A percentile compares a stretch with the other conserved stretches of the same genome.
These are phyloP conservation scores for Aurelia aurita complex sp. Pacific DNA, from an alignment of 30 jellyfish, hydroid and myxozoan genomes.

Conservation along the genomic window DNA sequence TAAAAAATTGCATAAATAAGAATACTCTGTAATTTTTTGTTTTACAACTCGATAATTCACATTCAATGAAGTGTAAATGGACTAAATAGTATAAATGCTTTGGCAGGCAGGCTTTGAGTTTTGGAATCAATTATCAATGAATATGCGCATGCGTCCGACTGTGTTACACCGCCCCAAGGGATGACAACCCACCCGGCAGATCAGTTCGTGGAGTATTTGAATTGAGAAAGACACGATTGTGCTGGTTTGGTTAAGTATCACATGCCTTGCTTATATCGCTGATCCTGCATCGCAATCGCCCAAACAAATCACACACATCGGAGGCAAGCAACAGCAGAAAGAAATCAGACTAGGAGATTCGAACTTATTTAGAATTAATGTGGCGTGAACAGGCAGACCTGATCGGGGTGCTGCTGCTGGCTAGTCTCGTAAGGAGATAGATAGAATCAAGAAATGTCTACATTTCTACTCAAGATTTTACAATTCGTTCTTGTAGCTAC, in stretches of 20 bases:
- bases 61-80: conserved; percentile 20
- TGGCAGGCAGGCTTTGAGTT: conserved; percentile 1
- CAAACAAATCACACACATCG: too few species aligned
- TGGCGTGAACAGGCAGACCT: conserved; percentile 44
- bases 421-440: conserved; percentile 50
- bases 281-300: too few species aligned
- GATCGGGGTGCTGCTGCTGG: conserved; percentile 34
- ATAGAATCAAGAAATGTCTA: conserved; percentile 16
- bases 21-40: conserved; percentile 57
- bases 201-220: conserved; percentile 39
- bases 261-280: background rate
- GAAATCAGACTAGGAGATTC: too few species aligned
- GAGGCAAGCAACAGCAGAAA: background rate
- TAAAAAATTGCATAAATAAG: conserved; percentile 33
- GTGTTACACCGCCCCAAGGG: conserved; percentile 83
- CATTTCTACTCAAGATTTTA: conserved; percentile 10
- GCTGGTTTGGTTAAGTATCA: conserved; percentile 3
- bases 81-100: background rate
- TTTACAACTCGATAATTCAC: conserved; percentile 14
- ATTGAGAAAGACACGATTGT: conserved; percentile 35
- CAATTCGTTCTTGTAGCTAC: conserved; percentile 38
- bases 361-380: conserved; percentile 37
- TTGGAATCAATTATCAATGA: background rate
- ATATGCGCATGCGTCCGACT: conserved; percentile 84
- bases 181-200: conserved; percentile 40